Base-by-base conservation (phyloP, 2,113 vertebrate species). In the Platycercus adscitus region DNA sequence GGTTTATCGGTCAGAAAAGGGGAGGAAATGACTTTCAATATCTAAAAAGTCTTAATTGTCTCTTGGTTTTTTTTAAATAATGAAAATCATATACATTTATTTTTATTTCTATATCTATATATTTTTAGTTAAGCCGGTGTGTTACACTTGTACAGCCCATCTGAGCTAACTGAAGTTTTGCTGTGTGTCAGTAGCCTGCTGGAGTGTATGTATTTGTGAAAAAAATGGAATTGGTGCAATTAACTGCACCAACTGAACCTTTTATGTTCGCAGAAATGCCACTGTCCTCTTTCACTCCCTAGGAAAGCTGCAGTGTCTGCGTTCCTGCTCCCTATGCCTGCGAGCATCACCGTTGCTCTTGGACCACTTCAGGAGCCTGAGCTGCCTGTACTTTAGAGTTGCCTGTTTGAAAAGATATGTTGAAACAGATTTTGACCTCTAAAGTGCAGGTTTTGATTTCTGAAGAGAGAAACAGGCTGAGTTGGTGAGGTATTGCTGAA, bases 301-400 rank as follows among this genome's bases (percentile, higher is more conserved):
- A 68, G 80, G 52, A 66, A 58, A 68, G 31, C 66, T 28, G 43
- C 39, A 17, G 39, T 33, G 35, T 37, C 79, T 16, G 7, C 10
- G 16, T 2, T 73, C 56, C 76, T 1, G 0, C 31, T 9, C 29
- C 1, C 1, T 5, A n/a, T 1, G 1, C 44, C 41, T 1, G 1
- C 0, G 5, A 64, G 37, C 39, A 29, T 88, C n/a, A 2, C 55
- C 0, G 1, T 33, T 6, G 52, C 53, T 17, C 44, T 61, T 0
- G 1, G n/a, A 24, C 12, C 14, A 7, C 0, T 0, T 10, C 80
- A 20, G 63, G 52, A 41, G 21, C 4, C 46, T 0, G 6, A 64
- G 56, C 21, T 41, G 6, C 13, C 23, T 24, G 39, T 13, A 18
- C 5, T 0, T 16, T 23, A 10, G 18, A 49, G 37, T 9, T 6